Evolutionary conservation across 2,113 vertebrate species (phyloP).

Genomic region (Scophthalmus maximus): DNA sequence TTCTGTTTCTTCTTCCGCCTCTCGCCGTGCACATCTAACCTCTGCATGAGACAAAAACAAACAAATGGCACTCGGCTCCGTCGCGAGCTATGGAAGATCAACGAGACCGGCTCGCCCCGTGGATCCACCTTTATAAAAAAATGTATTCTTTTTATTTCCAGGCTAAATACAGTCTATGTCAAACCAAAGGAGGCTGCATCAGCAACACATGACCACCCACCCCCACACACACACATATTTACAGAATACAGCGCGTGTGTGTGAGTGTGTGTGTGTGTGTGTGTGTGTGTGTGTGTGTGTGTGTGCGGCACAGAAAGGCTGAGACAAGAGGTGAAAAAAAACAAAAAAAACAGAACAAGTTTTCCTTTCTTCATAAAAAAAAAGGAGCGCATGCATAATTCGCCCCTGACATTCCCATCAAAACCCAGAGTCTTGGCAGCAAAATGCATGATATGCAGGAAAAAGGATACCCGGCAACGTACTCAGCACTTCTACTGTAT

Average conservation of each 20-base stretch:
- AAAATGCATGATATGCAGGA: constrained; percentile 64
- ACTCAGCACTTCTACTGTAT: constrained; percentile 63
- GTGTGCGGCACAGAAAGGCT: constrained; percentile 22
- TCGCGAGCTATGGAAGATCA: constrained; percentile 54
- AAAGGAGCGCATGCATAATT: constrained; percentile 64
- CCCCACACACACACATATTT: not conserved
- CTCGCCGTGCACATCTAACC: constrained; percentile 42
- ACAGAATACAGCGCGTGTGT: no score
- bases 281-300: no score
- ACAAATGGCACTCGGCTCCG: constrained; percentile 51
- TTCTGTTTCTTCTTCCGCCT: constrained; percentile 54
- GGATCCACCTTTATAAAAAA: not conserved
- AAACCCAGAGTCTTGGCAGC: constrained; percentile 54
- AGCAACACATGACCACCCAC: constrained; percentile 19
- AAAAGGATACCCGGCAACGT: constrained; percentile 55
- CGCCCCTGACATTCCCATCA: constrained; percentile 59
- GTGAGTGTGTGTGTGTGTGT: no score
- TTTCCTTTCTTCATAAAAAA: constrained; percentile 42
- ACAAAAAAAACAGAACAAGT: not conserved
- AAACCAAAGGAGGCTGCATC: constrained; percentile 29
- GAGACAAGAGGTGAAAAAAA: constrained; percentile 36
- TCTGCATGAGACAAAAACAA: constrained; percentile 69
- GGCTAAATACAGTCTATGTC: constrained; percentile 26
- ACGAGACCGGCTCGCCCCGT: constrained; percentile 38
- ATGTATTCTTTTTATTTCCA: not conserved